phyloP scores from a whole-genome alignment of 2,888 invertebrate species.

The Achlya flavicornis region DNA sequence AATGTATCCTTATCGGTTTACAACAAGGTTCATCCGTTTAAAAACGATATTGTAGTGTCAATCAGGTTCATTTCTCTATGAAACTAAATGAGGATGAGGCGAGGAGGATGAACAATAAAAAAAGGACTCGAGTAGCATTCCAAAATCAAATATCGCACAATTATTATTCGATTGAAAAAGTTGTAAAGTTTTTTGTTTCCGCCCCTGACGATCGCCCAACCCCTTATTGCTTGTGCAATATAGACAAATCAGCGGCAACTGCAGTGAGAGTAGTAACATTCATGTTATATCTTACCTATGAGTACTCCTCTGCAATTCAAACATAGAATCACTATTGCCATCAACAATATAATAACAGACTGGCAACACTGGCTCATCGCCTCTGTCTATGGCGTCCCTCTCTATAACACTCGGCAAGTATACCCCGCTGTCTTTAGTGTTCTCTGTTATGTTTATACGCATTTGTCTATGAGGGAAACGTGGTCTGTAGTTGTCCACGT shows the following conservation, averaged over 20 bases:
- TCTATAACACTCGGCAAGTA: constrained; percentile 92
- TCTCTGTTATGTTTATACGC: constrained; percentile 89
- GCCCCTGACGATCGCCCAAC: too few species aligned
- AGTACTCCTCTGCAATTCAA: constrained; percentile 88
- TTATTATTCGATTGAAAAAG: too few species aligned
- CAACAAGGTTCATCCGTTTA: neutral
- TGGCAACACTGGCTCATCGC: constrained; percentile 90
- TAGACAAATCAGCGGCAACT: too few species aligned
- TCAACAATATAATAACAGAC: constrained; percentile 97
- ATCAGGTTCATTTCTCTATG: neutral
- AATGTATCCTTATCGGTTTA: too few species aligned
- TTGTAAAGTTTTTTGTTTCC: too few species aligned
- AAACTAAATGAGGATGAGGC: too few species aligned
- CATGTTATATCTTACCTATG: constrained; percentile 85
- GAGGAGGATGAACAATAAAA: too few species aligned
- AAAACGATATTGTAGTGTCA: neutral
- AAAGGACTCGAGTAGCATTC: too few species aligned
- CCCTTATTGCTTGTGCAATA: too few species aligned
- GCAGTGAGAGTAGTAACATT: neutral
- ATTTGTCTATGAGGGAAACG: constrained; percentile 90
- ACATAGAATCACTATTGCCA: constrained; percentile 90
- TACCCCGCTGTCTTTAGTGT: constrained; percentile 83
- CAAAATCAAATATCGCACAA: too few species aligned
- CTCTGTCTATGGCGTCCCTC: constrained; percentile 92
- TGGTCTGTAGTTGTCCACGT: constrained; percentile 95